Conservation (phyloP, 35 echinoderm and acorn worm genomes). For the Anneissia japonica region DNA sequence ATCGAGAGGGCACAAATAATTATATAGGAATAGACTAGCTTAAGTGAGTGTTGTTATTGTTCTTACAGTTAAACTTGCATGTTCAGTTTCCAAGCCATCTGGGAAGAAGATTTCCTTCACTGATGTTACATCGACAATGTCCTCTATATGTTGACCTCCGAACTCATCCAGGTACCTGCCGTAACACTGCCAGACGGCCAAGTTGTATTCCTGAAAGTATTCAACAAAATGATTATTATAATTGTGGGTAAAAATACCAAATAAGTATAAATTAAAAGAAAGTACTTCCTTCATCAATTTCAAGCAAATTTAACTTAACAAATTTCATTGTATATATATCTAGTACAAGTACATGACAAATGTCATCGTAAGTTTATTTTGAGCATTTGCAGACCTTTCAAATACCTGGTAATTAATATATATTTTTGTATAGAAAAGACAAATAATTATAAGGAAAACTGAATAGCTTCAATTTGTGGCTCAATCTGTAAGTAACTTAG, state of each 20-base stretch:
- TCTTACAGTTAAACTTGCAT: slow-evolving; percentile 96
- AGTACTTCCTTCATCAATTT: background rate
- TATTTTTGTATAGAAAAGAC: too few species aligned
- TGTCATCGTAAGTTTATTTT: background rate
- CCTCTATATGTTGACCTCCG: slow-evolving; percentile 94
- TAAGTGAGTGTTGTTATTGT: background rate
- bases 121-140: slow-evolving; percentile 78
- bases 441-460: too few species aligned
- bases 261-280: background rate
- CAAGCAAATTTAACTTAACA: background rate
- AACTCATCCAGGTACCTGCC: slow-evolving; percentile 98
- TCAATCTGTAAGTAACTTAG: too few species aligned
- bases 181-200: slow-evolving; percentile 99
- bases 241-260: background rate
- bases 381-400: too few species aligned
- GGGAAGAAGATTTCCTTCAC: slow-evolving; percentile 92
- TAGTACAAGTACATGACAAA: background rate
- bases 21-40: too few species aligned
- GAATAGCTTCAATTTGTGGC: too few species aligned
- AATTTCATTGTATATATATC: background rate
- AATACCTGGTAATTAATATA: too few species aligned
- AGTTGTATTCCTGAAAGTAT: slow-evolving; percentile 86
- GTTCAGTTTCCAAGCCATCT: slow-evolving; percentile 81
- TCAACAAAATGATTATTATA: too few species aligned
- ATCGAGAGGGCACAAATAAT: too few species aligned